Evolutionary conservation across 2,113 vertebrate genomes (phyloP).

Genomic region (Leucosticte australis): DNA sequence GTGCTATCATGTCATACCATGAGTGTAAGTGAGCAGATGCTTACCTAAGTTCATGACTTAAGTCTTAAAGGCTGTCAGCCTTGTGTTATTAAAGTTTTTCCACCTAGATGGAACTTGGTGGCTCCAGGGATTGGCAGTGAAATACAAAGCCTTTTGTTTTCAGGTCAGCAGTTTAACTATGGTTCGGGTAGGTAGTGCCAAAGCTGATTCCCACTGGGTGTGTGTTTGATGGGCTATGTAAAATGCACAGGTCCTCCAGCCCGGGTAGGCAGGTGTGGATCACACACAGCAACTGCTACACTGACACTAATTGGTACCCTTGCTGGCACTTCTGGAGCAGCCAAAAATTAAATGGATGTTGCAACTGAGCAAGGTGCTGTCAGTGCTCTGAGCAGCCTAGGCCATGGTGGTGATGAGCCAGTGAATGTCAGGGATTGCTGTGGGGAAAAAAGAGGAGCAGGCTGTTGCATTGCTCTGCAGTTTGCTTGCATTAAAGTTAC

Average conservation of each 20-base stretch:
- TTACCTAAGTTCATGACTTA: neutral
- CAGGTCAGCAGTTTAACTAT: slow-evolving; percentile 19
- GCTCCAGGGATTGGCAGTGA: neutral
- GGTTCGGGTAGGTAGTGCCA: slow-evolving; percentile 26
- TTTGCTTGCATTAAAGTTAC: neutral
- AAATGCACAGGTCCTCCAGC: neutral
- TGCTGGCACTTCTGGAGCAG: neutral
- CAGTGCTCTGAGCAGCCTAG: neutral
- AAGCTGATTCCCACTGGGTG: neutral
- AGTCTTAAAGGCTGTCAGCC: neutral
- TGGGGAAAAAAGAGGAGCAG: neutral
- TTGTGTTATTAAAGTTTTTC: slow-evolving; percentile 1
- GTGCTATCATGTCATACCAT: neutral
- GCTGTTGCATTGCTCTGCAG: neutral
- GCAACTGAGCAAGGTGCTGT: slow-evolving; percentile 2
- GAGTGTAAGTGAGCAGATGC: neutral
- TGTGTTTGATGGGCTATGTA: slow-evolving; percentile 37
- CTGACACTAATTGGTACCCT: slow-evolving; percentile 35
- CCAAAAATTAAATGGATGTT: slow-evolving; percentile 17
- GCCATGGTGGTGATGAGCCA: neutral
- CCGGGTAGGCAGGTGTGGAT: slow-evolving; percentile 12
- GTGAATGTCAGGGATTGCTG: neutral
- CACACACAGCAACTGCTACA: neutral
- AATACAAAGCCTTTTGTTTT: slow-evolving; percentile 38
- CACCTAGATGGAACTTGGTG: neutral